Evolutionary conservation across 2,888 invertebrate genomes (phyloP), one percentile per base, ranked within the genome.

Genomic region (Colostygia pectinataria): DNA sequence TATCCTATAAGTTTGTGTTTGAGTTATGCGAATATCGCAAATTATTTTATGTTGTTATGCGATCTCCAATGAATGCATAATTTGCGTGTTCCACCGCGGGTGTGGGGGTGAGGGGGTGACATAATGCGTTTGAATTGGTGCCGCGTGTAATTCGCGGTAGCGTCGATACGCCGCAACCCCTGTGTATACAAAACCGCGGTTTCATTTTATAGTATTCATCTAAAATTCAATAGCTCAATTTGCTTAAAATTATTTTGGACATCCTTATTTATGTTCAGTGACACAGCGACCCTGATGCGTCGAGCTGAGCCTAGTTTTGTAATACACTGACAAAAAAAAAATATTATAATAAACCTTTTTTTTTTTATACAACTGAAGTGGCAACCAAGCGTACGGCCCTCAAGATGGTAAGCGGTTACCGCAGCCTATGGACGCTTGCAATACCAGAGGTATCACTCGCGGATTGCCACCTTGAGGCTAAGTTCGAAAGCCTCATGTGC

Each of bases 191-290:
- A 27, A 27, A 33, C 25, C 12, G 25, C 25, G 15, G 34, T 24
- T 28, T 31, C 13, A 40, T 40, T 31, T 40, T 7, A 12, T 8
- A 12, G 23, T 24, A 31, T 33, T 41, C 33, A 33, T 33, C 32
- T 33, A 33, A 42, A 33, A 24, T 36, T 24, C n/a, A 24, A 24
- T 7, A 20, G n/a, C 36, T n/a, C 14, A 24, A 36, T 36, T 36
- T n/a, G 13, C 7, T 10, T 9, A 2, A 24, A 24, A 24, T 13
- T 14, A 14, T 24, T 23, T 32, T 14, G n/a, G 12, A 20, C 8
- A 24, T 36, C 8, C 36, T 4, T 2, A 12, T 2, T 15, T 33
- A 14, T n/a, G 24, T 6, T n/a, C n/a, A 25, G 9, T 25, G 2
- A n/a, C 8, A n/a, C n/a, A n/a, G 4, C n/a, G 2, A 25, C 20